These are phyloP conservation scores for Morphnarchus princeps DNA, from an alignment of 2,113 vertebrate genomes.

Conservation along the genomic window DNA sequence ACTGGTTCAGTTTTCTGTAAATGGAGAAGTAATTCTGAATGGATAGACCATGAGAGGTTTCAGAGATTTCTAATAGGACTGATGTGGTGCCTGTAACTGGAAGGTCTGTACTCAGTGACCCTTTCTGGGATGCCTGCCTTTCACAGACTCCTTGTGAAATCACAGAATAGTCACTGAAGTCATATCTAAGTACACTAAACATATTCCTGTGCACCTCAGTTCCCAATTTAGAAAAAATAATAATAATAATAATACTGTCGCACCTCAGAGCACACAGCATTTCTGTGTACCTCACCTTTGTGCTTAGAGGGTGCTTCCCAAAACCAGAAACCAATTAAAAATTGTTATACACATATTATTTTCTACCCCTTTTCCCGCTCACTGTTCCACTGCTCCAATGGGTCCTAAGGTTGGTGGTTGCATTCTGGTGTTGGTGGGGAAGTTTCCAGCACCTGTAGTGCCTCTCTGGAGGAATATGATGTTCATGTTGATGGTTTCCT, in stretches of 20 bases:
- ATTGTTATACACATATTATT: not conserved
- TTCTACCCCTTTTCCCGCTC: not conserved
- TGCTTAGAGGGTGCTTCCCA: not conserved
- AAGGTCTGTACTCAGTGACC: not conserved
- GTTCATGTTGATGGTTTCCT: not conserved
- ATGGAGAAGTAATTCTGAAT: not conserved
- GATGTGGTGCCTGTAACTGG: not conserved
- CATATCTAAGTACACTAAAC: not conserved
- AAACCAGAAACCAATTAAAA: not conserved
- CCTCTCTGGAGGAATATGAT: not conserved
- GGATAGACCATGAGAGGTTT: not conserved
- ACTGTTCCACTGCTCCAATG: accelerated
- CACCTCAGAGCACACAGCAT: not conserved
- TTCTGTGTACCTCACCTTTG: not conserved
- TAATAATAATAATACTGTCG: not conserved
- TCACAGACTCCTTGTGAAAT: not conserved
- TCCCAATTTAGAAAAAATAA: not conserved
- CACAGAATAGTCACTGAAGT: not conserved
- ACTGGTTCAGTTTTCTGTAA: not conserved
- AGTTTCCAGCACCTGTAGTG: not conserved
- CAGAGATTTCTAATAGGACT: not conserved
- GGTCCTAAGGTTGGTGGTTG: not conserved
- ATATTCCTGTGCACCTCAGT: not conserved
- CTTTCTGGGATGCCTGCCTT: not conserved
- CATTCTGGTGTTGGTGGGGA: not conserved